Evolutionary conservation across 2,113 vertebrate genomes (phyloP).

Genomic region (Electrona antarctica): DNA sequence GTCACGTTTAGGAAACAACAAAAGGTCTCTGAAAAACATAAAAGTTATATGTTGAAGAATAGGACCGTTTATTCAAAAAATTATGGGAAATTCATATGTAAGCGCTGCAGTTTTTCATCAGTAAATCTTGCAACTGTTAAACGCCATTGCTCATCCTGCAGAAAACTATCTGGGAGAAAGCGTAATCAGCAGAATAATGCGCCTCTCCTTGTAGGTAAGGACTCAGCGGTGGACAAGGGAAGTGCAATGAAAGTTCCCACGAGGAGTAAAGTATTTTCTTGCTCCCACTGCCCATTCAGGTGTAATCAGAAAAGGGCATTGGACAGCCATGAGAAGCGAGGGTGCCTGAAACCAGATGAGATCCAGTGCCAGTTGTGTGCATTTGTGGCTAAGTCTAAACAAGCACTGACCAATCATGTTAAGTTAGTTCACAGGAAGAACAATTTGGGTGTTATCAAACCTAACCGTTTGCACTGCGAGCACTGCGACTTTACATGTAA

Average conservation of each 20-base stretch:
- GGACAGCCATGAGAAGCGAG: constrained; percentile 82
- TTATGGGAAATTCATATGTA: constrained; percentile 84
- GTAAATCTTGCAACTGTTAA: constrained; percentile 81
- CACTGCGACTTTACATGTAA: constrained; percentile 87
- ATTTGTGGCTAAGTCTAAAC: constrained; percentile 77
- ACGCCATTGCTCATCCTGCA: constrained; percentile 78
- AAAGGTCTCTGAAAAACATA: not conserved
- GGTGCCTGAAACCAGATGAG: constrained; percentile 79
- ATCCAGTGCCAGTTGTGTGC: constrained; percentile 81
- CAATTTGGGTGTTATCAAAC: not conserved
- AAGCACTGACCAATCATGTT: constrained; percentile 79
- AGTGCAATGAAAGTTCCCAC: not conserved
- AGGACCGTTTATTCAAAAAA: constrained; percentile 21
- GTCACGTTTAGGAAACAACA: not conserved
- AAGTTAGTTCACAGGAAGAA: constrained; percentile 69
- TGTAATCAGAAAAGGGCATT: constrained; percentile 85
- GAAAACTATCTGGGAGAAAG: not conserved
- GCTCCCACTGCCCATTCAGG: constrained; percentile 84
- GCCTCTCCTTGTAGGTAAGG: not conserved
- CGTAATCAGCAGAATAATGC: not conserved
- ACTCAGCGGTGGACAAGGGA: not conserved
- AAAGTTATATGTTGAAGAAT: not conserved
- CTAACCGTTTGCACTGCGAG: constrained; percentile 65
- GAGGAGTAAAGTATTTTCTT: constrained; percentile 69
- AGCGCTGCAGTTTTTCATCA: constrained; percentile 84